phyloP scores from a whole-genome alignment of 2,113 vertebrate genomes.

The Nibea albiflora region DNA sequence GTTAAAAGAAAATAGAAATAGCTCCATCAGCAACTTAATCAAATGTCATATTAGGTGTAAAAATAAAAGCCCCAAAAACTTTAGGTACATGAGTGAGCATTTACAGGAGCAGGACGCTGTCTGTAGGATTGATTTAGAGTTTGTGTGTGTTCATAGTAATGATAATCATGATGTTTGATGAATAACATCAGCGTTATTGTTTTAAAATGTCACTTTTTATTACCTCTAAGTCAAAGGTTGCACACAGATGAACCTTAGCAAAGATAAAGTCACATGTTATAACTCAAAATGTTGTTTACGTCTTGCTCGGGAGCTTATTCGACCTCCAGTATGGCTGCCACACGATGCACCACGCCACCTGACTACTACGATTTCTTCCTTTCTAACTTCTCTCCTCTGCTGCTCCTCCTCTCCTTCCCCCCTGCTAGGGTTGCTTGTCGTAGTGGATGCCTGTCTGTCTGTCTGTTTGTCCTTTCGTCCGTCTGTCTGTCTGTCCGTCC shows the following conservation, averaged over 20 bases:
- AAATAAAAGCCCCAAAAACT: too few relatives aligned
- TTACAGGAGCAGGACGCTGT: too few relatives aligned
- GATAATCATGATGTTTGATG: too few relatives aligned
- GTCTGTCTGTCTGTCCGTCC: constrained; percentile 45
- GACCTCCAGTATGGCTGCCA: constrained; percentile 14
- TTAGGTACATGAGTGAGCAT: too few relatives aligned
- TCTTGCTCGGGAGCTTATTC: not conserved
- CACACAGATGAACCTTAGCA: too few relatives aligned
- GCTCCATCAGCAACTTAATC: not conserved
- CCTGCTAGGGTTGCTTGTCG: constrained; percentile 69
- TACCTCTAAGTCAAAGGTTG: not conserved
- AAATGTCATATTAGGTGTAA: not conserved
- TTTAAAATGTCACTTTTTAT: not conserved
- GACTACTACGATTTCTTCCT: constrained; percentile 13
- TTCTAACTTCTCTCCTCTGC: constrained; percentile 6
- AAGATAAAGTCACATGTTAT: not conserved
- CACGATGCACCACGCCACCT: constrained; percentile 13
- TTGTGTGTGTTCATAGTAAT: not conserved
- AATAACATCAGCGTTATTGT: too few relatives aligned
- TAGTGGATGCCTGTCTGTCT: constrained; percentile 69
- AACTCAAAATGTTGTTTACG: not conserved
- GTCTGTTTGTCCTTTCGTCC: constrained; percentile 49
- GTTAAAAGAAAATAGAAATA: not conserved
- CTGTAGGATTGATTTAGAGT: not conserved
- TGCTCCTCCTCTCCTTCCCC: constrained; percentile 33